Evolutionary conservation across 2,797 vertebrate species (phyloP).

Genomic region (Coranthus polyacanthus): DNA sequence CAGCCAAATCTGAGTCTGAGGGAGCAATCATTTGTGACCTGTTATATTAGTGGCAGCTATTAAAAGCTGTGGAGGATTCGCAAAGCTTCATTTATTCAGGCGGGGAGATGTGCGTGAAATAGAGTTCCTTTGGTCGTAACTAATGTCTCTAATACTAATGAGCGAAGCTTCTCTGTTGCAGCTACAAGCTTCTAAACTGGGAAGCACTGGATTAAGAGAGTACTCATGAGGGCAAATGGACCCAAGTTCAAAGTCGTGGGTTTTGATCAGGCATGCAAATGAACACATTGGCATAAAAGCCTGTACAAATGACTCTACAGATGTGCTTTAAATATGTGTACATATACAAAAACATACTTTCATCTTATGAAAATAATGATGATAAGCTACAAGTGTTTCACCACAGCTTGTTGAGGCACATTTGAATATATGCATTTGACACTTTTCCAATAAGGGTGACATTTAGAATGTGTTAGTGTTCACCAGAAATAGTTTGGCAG

Average conservation of each 20-base stretch:
- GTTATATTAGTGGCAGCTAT: conserved; percentile 82
- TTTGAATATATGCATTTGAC: conserved; percentile 38
- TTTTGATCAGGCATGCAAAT: conserved; percentile 55
- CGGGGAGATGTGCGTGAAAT: conserved; percentile 82
- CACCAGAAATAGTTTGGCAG: conserved; percentile 36
- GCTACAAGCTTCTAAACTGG: conserved; percentile 75
- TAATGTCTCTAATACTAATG: conserved; percentile 82
- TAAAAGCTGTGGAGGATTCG: conserved; percentile 83
- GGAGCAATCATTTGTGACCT: conserved; percentile 81
- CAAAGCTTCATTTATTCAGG: conserved; percentile 82
- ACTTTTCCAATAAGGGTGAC: conserved; percentile 33
- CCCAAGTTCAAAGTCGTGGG: conserved; percentile 69
- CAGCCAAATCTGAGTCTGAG: conserved; percentile 76
- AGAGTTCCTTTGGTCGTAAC: conserved; percentile 83
- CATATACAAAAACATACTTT: conserved; percentile 41
- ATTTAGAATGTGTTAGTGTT: conserved; percentile 34
- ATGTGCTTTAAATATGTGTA: conserved; percentile 29
- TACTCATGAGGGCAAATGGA: conserved; percentile 76
- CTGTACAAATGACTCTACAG: conserved; percentile 40
- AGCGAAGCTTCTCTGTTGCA: conserved; percentile 66
- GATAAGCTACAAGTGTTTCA: conserved; percentile 9
- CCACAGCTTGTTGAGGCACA: conserved; percentile 27
- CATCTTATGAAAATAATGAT: conserved; percentile 47
- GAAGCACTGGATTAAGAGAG: conserved; percentile 73
- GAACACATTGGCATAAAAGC: conserved; percentile 47